Evolutionary conservation across 1,140 invertebrate species (phyloP).

Genomic region (Tenebrio molitor): DNA sequence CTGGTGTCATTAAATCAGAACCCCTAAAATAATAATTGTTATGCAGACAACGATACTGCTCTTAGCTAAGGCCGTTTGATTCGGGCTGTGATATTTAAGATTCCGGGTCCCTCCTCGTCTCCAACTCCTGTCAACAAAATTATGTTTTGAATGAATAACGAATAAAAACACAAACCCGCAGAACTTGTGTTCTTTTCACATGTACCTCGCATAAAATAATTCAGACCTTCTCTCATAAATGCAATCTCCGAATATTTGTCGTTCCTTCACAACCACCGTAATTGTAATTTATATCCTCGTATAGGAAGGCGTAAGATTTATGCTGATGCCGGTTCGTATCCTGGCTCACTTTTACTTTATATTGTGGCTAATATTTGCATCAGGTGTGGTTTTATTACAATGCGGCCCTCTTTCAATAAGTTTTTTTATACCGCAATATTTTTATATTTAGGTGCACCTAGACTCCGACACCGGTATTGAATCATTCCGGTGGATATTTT

Average conservation of each 20-base stretch:
- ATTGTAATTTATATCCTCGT: conserved; percentile 35
- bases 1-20: neutral
- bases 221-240: conserved; percentile 7
- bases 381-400: conserved; percentile 34
- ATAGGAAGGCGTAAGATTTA: conserved; percentile 28
- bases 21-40: conserved; percentile 7
- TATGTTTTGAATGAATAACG: conserved; percentile 25
- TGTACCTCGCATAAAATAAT: conserved; percentile 17
- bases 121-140: conserved; percentile 22
- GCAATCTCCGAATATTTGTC: conserved; percentile 21
- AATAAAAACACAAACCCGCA: neutral
- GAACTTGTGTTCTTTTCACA: conserved; percentile 6
- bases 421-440: conserved; percentile 31
- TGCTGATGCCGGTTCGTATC: conserved; percentile 21
- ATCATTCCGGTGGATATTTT: conserved; percentile 13
- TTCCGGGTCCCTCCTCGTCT: conserved; percentile 2
- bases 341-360: conserved; percentile 30
- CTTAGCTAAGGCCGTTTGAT: neutral
- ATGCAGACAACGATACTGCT: conserved; percentile 16
- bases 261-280: conserved; percentile 9
- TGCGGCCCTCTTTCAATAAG: conserved; percentile 16
- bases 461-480: neutral
- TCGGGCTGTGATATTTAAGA: conserved; percentile 22
- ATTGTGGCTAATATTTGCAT: conserved; percentile 34
- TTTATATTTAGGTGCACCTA: conserved; percentile 10